Percentiles rank a stretch among this genome's conserved stretches.
Conservation (phyloP, 2,888 invertebrate species). For the Drosophila meridionalis region DNA sequence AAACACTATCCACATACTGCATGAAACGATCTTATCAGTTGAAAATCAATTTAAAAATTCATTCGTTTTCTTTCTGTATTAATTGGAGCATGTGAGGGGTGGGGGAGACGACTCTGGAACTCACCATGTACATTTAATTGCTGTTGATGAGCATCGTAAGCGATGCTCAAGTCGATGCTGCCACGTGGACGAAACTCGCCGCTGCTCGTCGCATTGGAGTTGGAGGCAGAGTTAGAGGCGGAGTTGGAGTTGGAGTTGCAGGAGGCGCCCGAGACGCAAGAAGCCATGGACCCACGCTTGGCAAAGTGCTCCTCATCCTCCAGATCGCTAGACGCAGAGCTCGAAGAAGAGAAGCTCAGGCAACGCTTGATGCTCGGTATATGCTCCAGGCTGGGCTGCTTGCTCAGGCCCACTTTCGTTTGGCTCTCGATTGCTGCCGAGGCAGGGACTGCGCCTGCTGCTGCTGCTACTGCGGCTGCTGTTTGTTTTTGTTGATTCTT, state of each 20-base stretch:
- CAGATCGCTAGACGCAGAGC: conserved; percentile 85
- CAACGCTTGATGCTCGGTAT: conserved; percentile 87
- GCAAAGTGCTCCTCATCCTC: conserved; percentile 81
- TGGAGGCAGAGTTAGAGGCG: not conserved
- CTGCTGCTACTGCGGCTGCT: not conserved
- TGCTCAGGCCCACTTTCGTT: not conserved
- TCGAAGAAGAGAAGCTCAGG: conserved; percentile 87
- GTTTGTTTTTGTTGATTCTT: conserved; percentile 70
- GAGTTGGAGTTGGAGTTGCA: not conserved
- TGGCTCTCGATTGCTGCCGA: not conserved
- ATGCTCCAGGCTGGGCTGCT: conserved; percentile 49
- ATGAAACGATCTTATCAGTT: no score
- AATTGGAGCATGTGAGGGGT: not conserved
- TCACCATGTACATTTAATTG: conserved; percentile 90
- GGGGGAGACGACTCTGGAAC: conserved; percentile 79
- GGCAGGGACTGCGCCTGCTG: not conserved
- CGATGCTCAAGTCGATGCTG: conserved; percentile 88
- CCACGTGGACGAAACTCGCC: conserved; percentile 81
- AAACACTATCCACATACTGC: no score
- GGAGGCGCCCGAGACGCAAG: conserved; percentile 26
- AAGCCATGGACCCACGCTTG: conserved; percentile 83
- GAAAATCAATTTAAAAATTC: no score
- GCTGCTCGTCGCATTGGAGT: conserved; percentile 18
- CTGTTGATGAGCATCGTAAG: conserved; percentile 85
- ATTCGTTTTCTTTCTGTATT: no score